Conservation (phyloP, 1,140 invertebrate genomes). For the Meloidogyne exigua region DNA sequence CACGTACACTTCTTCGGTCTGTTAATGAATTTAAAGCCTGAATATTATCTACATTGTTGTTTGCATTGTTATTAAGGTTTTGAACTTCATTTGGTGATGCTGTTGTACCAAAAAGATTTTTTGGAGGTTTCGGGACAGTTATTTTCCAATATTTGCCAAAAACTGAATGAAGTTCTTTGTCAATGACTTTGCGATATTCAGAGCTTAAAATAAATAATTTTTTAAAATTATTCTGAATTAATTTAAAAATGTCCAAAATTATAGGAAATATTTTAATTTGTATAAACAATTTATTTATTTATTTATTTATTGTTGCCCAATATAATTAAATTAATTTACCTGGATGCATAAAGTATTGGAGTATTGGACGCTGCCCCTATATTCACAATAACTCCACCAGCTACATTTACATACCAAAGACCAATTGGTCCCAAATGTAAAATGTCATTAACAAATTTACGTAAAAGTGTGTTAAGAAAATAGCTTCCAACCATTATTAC, state of each 20-base stretch:
- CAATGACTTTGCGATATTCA: neutral
- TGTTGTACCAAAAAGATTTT: constrained; percentile 2
- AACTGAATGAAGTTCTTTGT: neutral
- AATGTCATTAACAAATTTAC: constrained; percentile 7
- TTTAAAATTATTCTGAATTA: too few relatives aligned
- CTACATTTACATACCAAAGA: constrained; percentile 24
- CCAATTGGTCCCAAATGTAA: neutral
- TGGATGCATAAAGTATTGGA: constrained; percentile 16
- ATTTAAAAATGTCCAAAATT: too few relatives aligned
- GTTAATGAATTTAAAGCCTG: neutral
- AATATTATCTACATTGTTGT: neutral
- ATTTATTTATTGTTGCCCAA: too few relatives aligned
- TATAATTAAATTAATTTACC: neutral
- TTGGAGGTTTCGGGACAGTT: neutral
- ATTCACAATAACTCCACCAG: constrained; percentile 20
- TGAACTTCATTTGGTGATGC: neutral
- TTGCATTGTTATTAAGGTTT: neutral
- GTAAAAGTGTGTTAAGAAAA: constrained; percentile 17
- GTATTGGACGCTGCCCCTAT: constrained; percentile 16
- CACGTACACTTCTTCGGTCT: neutral
- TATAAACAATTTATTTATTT: too few relatives aligned
- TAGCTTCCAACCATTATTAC: constrained; percentile 14
- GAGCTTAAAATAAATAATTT: neutral
- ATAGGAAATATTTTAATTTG: too few relatives aligned
- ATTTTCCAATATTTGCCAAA: neutral